Conservation (phyloP, 2,888 invertebrate genomes). For the Tetheella fluctuosa region DNA sequence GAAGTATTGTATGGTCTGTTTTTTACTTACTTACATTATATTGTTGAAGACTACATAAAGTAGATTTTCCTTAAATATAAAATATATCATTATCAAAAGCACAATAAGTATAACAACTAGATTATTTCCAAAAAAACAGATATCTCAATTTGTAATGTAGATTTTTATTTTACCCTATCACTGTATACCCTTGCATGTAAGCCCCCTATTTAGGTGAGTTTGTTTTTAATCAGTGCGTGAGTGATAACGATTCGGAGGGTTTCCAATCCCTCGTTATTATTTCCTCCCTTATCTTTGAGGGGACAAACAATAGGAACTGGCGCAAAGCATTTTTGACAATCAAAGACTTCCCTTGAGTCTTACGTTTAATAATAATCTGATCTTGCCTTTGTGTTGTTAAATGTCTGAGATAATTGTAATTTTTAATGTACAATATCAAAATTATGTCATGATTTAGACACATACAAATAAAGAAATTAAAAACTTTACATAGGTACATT, state of each 20-base stretch:
- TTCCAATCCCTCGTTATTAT: conserved; percentile 37
- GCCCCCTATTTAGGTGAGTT: conserved; percentile 66
- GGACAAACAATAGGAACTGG: conserved; percentile 47
- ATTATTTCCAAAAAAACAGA: neutral
- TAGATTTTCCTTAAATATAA: too few relatives aligned
- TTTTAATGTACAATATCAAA: too few relatives aligned
- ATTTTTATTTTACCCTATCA: conserved; percentile 37
- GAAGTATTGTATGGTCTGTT: too few relatives aligned
- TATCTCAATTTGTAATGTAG: conserved; percentile 11
- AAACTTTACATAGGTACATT: too few relatives aligned
- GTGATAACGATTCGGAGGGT: conserved; percentile 66
- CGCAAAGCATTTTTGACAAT: conserved; percentile 7
- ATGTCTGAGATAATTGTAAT: too few relatives aligned
- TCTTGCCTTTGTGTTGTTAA: too few relatives aligned
- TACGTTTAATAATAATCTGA: neutral
- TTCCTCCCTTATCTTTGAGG: conserved; percentile 59
- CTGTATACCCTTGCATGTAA: conserved; percentile 48
- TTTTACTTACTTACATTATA: too few relatives aligned
- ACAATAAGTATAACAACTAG: too few relatives aligned
- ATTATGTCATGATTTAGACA: too few relatives aligned
- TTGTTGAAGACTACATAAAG: too few relatives aligned
- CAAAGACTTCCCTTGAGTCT: neutral
- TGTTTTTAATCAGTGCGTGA: conserved; percentile 79
- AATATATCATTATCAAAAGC: too few relatives aligned
- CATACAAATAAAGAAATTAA: too few relatives aligned